These are phyloP conservation scores for Drosophila crucigera DNA, from an alignment of 2,888 invertebrate genomes.

Conservation along the genomic window DNA sequence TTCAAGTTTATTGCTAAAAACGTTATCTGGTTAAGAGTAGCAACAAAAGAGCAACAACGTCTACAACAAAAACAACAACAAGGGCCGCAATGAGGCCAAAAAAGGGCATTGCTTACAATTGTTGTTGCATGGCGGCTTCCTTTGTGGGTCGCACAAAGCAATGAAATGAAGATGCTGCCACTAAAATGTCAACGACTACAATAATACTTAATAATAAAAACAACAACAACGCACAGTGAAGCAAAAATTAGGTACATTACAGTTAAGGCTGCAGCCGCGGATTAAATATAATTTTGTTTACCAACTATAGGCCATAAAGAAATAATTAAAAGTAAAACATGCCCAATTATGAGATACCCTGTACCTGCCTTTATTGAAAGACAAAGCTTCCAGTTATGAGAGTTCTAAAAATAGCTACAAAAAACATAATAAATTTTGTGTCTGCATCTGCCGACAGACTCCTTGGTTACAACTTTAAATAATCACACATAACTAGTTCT, in stretches of 20 bases:
- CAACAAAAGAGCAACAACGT: constrained; percentile 6
- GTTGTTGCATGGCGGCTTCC: constrained; percentile 49
- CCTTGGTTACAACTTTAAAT: background rate
- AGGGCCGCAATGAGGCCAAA: constrained; percentile 31
- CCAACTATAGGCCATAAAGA: constrained; percentile 17
- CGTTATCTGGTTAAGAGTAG: constrained; percentile 35
- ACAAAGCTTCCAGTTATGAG: background rate
- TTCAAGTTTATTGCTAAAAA: constrained; percentile 40
- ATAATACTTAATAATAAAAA: constrained; percentile 28
- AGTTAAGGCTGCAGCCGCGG: constrained; percentile 14
- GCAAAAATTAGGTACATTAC: constrained; percentile 17
- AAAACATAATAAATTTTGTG: background rate
- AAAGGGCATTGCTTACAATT: constrained; percentile 64
- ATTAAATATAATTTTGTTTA: constrained; percentile 12
- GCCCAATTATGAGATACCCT: background rate
- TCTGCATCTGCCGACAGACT: background rate
- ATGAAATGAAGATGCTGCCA: constrained; percentile 68
- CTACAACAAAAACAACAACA: constrained; percentile 7
- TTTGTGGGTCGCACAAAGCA: constrained; percentile 45
- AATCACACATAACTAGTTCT: background rate
- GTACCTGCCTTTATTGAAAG: background rate
- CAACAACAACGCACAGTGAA: constrained; percentile 4
- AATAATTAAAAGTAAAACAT: constrained; percentile 9
- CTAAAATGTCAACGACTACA: constrained; percentile 51
- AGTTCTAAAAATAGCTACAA: background rate